Percentiles rank a stretch among this genome's conserved stretches.
phyloP scores from a whole-genome alignment of 2,888 invertebrate genomes.

The Oconnorella tubifera region DNA sequence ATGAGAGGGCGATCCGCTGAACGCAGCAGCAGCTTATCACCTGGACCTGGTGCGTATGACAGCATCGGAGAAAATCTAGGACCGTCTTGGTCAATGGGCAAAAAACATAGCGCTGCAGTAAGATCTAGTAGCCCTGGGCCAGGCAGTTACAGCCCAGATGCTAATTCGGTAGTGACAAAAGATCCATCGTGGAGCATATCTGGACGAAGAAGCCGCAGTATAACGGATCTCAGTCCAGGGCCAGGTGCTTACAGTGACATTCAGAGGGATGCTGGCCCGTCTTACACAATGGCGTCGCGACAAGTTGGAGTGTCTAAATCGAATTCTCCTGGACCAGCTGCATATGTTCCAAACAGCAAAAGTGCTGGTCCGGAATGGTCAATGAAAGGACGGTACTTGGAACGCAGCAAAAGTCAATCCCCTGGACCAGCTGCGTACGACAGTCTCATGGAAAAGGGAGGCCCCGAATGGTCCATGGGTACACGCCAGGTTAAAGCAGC shows the following conservation, averaged over 20 bases:
- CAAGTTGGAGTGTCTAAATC: background rate
- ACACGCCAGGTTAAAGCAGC: background rate
- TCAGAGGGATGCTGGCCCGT: slow-evolving; percentile 9
- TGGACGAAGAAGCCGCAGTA: background rate
- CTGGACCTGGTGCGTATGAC: slow-evolving; percentile 13
- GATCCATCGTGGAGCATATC: slow-evolving; percentile 17
- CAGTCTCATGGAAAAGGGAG: background rate
- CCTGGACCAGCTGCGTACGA: slow-evolving; percentile 15
- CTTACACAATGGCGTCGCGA: slow-evolving; percentile 13
- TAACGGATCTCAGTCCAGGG: background rate
- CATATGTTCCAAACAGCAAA: slow-evolving; percentile 3
- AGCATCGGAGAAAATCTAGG: background rate
- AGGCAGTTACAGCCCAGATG: slow-evolving; percentile 11
- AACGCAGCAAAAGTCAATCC: background rate
- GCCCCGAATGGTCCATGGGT: slow-evolving; percentile 11
- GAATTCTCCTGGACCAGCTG: slow-evolving; percentile 16
- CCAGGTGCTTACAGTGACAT: slow-evolving; percentile 14
- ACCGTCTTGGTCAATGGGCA: slow-evolving; percentile 4
- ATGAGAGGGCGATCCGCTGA: slow-evolving; percentile 9
- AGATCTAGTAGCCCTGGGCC: slow-evolving; percentile 9
- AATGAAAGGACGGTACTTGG: slow-evolving; percentile 14
- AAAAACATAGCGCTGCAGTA: background rate
- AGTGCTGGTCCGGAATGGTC: slow-evolving; percentile 17
- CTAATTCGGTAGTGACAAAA: slow-evolving; percentile 3
- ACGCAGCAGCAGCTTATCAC: background rate